phyloP scores from a whole-genome alignment of 2,797 vertebrate genomes.

The Girardinus metallicus region DNA sequence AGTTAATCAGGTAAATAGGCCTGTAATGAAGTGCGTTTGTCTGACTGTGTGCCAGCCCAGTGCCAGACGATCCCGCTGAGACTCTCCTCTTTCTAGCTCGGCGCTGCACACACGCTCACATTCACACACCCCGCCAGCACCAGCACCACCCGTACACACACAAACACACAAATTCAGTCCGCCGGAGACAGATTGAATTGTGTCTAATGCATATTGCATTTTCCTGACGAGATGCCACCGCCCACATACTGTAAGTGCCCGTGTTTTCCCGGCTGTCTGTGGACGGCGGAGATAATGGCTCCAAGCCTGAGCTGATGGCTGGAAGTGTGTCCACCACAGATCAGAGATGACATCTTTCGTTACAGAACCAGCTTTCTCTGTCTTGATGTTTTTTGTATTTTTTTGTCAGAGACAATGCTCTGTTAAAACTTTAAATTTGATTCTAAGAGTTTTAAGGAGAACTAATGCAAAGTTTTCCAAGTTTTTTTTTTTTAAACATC shows the following conservation, averaged over 20 bases:
- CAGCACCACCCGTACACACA: slow-evolving; percentile 26
- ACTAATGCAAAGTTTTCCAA: background rate
- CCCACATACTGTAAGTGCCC: slow-evolving; percentile 73
- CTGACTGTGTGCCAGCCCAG: slow-evolving; percentile 64
- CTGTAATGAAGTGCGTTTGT: slow-evolving; percentile 77
- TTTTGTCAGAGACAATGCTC: background rate
- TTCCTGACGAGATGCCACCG: slow-evolving; percentile 72
- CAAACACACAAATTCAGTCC: slow-evolving; percentile 35
- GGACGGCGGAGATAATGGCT: slow-evolving; percentile 49
- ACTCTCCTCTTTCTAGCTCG: slow-evolving; percentile 68
- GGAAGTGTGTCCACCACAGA: slow-evolving; percentile 50
- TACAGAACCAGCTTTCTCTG: slow-evolving; percentile 16
- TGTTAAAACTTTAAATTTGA: background rate
- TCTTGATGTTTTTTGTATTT: slow-evolving; percentile 9
- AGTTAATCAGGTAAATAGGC: slow-evolving; percentile 79
- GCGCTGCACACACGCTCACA: slow-evolving; percentile 32
- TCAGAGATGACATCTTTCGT: slow-evolving; percentile 42
- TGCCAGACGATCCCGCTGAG: slow-evolving; percentile 67
- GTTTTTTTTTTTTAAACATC: no score
- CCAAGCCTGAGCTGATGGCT: slow-evolving; percentile 49
- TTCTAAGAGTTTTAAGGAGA: slow-evolving; percentile 1
- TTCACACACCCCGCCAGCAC: slow-evolving; percentile 4
- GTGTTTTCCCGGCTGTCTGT: slow-evolving; percentile 69
- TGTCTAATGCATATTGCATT: slow-evolving; percentile 80
- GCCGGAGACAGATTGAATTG: slow-evolving; percentile 76